A percentile compares a stretch with the other conserved stretches of the same genome.
phyloP scores from a whole-genome alignment of 2,113 vertebrate genomes.

The Hippoglossus stenolepis region DNA sequence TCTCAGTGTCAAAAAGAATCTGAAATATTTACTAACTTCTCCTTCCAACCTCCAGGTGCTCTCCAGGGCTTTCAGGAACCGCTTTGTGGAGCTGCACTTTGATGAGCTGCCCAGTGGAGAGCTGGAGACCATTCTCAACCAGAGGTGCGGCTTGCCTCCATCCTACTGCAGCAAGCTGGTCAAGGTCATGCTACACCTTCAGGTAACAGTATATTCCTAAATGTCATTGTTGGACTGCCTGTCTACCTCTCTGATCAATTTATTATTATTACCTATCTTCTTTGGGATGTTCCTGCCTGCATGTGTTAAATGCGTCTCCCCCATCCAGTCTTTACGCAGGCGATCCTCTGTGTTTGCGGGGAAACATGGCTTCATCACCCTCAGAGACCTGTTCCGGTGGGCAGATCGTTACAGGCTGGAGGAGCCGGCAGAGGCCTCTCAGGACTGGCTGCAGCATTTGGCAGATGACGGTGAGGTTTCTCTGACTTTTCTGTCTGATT shows the following conservation, averaged over 20 bases:
- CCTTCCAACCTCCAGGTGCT: conserved; percentile 83
- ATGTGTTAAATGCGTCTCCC: neutral
- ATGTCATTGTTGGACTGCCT: neutral
- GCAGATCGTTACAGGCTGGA: conserved; percentile 93
- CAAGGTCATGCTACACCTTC: conserved; percentile 95
- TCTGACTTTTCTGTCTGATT: neutral
- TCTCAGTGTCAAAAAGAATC: neutral
- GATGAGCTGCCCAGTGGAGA: conserved; percentile 93
- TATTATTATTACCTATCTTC: neutral
- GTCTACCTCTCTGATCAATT: no score
- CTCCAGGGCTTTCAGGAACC: conserved; percentile 96
- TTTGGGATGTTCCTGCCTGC: neutral
- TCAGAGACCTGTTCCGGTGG: conserved; percentile 97
- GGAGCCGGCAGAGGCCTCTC: conserved; percentile 85
- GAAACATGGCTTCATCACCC: conserved; percentile 96
- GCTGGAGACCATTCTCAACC: conserved; percentile 93
- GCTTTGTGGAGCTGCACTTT: conserved; percentile 98
- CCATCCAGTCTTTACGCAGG: conserved; percentile 88
- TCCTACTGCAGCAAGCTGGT: conserved; percentile 95
- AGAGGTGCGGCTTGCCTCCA: conserved; percentile 92
- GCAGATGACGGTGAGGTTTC: conserved; percentile 90
- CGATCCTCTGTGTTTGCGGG: conserved; percentile 96
- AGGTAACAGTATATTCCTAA: conserved; percentile 82
- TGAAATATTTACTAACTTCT: neutral
- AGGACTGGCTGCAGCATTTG: conserved; percentile 95